Percentiles rank a stretch among this genome's conserved stretches.
These are phyloP conservation scores for honey bee (Apis mellifera) DNA, from an alignment of 1,140 invertebrate genomes.

Conservation along the genomic window Amel_HAv3.1 CM009937.2:12444501-12445000, in stretches of 20 bases:
- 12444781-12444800: constrained; percentile 52
- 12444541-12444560: constrained; percentile 78
- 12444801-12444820: constrained; percentile 51
- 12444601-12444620: constrained; percentile 24
- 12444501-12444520: constrained; percentile 72
- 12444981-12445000: neutral
- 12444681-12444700: constrained; percentile 78
- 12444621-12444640: constrained; percentile 22
- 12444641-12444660: neutral
- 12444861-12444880: constrained; percentile 26
- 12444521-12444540: constrained; percentile 80
- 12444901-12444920: neutral
- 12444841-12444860: constrained; percentile 32
- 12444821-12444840: constrained; percentile 18
- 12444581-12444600: constrained; percentile 80
- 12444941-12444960: constrained; percentile 2
- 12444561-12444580: constrained; percentile 80
- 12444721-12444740: constrained; percentile 77
- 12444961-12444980: neutral
- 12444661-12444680: constrained; percentile 76
- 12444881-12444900: constrained; percentile 36
- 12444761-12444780: constrained; percentile 66
- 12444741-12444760: constrained; percentile 74
- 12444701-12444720: constrained; percentile 78
- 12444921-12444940: neutral